These are phyloP conservation scores for Ascaphus truei DNA, from an alignment of 2,113 vertebrate genomes.

Conservation along the genomic window DNA sequence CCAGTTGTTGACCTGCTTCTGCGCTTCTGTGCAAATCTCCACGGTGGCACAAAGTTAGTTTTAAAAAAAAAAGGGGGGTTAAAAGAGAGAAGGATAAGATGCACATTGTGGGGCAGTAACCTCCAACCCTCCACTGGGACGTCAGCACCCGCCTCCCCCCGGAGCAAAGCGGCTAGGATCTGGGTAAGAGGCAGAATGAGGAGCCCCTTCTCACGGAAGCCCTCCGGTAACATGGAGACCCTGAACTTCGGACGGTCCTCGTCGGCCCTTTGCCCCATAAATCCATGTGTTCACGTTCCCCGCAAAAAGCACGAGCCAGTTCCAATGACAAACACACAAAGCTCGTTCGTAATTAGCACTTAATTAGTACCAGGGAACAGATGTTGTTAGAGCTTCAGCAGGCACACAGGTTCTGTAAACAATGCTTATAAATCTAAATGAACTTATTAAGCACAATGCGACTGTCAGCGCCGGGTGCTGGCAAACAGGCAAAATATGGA, in stretches of 20 bases:
- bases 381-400: constrained; percentile 84
- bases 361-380: constrained; percentile 94
- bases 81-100: no score
- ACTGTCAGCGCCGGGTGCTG: constrained; percentile 70
- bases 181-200: no score
- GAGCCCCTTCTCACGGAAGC: no score
- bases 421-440: constrained; percentile 91
- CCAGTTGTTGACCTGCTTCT: no score
- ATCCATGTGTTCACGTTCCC: constrained; percentile 82
- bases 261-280: constrained; percentile 58
- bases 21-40: no score
- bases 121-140: no score
- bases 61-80: no score
- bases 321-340: constrained; percentile 79
- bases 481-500: constrained; percentile 68
- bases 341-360: constrained; percentile 87
- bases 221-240: not conserved
- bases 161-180: no score
- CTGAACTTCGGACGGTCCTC: not conserved
- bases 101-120: no score
- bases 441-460: constrained; percentile 80
- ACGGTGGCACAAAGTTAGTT: no score
- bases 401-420: constrained; percentile 91
- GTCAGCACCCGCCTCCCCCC: no score
- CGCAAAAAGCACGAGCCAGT: constrained; percentile 81